These are phyloP conservation scores for Hymenochirus boettgeri DNA, from an alignment of 2,113 vertebrate species.

Conservation along the genomic window DNA sequence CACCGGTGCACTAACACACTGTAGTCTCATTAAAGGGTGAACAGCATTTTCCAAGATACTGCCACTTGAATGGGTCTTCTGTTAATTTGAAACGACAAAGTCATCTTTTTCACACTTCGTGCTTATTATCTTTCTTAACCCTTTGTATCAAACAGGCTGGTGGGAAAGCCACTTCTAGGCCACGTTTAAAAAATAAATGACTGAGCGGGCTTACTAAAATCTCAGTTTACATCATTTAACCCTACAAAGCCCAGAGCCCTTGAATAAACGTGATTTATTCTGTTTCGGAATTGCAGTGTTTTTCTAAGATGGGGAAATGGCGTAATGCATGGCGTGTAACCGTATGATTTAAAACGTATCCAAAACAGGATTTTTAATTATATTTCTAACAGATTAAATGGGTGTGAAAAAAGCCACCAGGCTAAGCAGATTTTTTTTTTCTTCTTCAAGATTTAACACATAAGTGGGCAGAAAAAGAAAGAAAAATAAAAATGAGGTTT, in stretches of 20 bases:
- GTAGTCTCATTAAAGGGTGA: constrained; percentile 82
- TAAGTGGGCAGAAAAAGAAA: constrained; percentile 26
- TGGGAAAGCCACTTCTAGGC: no score
- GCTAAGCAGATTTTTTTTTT: constrained; percentile 20
- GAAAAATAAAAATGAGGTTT: constrained; percentile 19
- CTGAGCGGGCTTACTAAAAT: no score
- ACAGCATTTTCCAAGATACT: constrained; percentile 73
- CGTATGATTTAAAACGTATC: constrained; percentile 30
- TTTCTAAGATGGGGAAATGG: no score
- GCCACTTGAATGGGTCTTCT: constrained; percentile 69
- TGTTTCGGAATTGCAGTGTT: no score
- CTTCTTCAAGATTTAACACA: constrained; percentile 36
- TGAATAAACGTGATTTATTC: no score
- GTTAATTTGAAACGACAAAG: constrained; percentile 83
- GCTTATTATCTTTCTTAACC: constrained; percentile 86
- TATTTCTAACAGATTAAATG: not conserved
- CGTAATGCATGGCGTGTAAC: not conserved
- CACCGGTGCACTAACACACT: constrained; percentile 78
- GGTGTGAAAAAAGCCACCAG: constrained; percentile 39
- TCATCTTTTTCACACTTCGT: constrained; percentile 73
- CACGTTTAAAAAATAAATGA: no score
- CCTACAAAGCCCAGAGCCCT: no score
- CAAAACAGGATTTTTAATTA: not conserved
- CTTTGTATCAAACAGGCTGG: constrained; percentile 47
- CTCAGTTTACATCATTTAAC: constrained; percentile 55